These are phyloP conservation scores for Cryptus viduatorius DNA, from an alignment of 2,888 invertebrate genomes.

Conservation along the genomic window DNA sequence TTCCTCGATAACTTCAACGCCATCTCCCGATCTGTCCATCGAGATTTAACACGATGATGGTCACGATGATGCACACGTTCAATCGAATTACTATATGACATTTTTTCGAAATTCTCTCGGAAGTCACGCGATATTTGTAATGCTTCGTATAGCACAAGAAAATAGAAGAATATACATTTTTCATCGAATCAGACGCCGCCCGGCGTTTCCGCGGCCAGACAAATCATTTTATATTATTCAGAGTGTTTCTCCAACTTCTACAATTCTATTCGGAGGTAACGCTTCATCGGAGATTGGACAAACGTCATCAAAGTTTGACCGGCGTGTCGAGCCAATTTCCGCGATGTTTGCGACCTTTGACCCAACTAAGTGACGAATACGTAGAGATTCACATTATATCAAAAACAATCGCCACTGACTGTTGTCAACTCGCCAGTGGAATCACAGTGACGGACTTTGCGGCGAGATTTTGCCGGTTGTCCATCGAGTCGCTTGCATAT, in stretches of 20 bases:
- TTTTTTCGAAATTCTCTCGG: neutral
- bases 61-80: neutral
- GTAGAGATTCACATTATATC: neutral
- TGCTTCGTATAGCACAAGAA: too few relatives aligned
- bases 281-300: constrained; percentile 39
- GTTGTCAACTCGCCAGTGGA: constrained; percentile 47
- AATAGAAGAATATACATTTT: too few relatives aligned
- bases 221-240: neutral
- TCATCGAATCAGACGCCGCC: too few relatives aligned
- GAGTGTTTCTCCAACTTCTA: neutral
- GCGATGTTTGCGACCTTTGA: constrained; percentile 23
- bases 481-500: neutral
- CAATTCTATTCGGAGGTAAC: constrained; percentile 7
- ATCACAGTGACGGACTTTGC: constrained; percentile 7
- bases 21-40: constrained; percentile 7
- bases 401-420: constrained; percentile 33
- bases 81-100: neutral
- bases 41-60: neutral
- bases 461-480: constrained; percentile 31
- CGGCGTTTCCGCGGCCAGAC: too few relatives aligned
- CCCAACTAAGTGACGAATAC: neutral
- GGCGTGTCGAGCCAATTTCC: constrained; percentile 53
- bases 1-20: constrained; percentile 43
- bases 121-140: too few relatives aligned
- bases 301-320: constrained; percentile 57